Evolutionary conservation across 2,797 vertebrate genomes (phyloP), one percentile per base, ranked within the genome.

Genomic region (Acridotheres tristis): DNA sequence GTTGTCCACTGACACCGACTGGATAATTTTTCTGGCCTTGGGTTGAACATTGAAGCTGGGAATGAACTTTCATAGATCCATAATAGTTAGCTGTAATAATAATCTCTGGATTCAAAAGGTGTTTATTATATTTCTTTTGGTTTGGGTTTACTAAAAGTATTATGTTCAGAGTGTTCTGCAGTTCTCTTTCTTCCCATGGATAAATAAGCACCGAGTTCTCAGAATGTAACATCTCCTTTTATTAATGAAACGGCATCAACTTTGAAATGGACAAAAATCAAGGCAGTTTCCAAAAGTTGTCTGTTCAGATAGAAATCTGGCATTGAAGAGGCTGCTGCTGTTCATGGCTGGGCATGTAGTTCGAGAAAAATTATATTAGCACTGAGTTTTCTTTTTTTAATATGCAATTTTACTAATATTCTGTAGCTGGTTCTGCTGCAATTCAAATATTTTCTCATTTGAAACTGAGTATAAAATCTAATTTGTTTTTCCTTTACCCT

Each of bases 401-500:
- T 48, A 10, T 83, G 26, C 55, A 84, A 14, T 69, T 89, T 83
- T 63, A 36, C 51, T 88, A 73, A 50, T 78, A 76, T 55, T 88
- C 23, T 22, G 88, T 81, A 51, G n/a, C 63, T 59, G 67, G 11
- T 88, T 88, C 48, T 90, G 36, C 54, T 89, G 53, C 45, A 90
- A 74, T 32, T 82, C 59, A 76, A 45, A 57, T 59, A 27, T 43
- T 87, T 94, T 93, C 59, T 87, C 43, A 90, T 93, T 93, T 88
- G 71, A 73, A 88, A 68, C 59, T 4, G 16, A 89, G 53, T 85
- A 54, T 59, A 61, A 92, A 85, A 90, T 71, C 32, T 86, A 67
- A 72, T 90, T 81, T 93, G 77, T 90, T 93, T 95, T 81, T 72
- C 16, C 32, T 94, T 90, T 72, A 43, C 48, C 10, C 36, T 82